phyloP scores from a whole-genome alignment of 2,888 invertebrate species.

The Lysandra coridon region DNA sequence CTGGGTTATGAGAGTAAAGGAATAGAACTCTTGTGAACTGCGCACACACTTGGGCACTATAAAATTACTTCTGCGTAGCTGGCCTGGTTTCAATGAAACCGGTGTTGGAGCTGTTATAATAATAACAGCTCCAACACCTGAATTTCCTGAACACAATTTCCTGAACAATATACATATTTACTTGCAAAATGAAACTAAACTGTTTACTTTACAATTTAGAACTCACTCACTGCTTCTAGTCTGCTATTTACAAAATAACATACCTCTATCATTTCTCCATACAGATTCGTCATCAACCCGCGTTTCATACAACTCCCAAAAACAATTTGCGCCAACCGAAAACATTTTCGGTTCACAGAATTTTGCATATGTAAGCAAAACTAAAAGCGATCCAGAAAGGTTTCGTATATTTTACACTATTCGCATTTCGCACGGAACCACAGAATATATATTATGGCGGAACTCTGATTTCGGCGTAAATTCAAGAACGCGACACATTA shows the following conservation, averaged over 20 bases:
- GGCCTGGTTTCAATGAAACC: too few species aligned
- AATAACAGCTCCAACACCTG: too few species aligned
- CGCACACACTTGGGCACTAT: too few species aligned
- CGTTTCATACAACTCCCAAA: slow-evolving; percentile 12
- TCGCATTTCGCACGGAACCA: background rate
- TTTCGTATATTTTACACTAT: slow-evolving; percentile 19
- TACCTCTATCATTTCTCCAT: background rate
- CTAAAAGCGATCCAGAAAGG: slow-evolving; percentile 23
- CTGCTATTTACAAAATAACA: background rate
- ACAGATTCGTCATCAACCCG: background rate
- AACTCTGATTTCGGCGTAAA: slow-evolving; percentile 24
- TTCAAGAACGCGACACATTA: slow-evolving; percentile 13
- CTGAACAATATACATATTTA: too few species aligned
- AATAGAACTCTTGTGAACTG: too few species aligned
- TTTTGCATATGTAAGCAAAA: slow-evolving; percentile 26
- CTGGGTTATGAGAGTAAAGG: too few species aligned
- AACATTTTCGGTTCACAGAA: slow-evolving; percentile 2
- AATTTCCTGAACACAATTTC: too few species aligned
- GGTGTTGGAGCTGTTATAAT: too few species aligned
- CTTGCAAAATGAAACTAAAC: too few species aligned
- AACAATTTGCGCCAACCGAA: slow-evolving; percentile 21
- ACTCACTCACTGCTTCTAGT: background rate
- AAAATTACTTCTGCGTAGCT: too few species aligned
- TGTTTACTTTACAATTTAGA: background rate
- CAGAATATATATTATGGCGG: background rate